Conservation (phyloP, 30 jellyfish, hydroid and myxozoan species). For the Aurelia sp. region DNA sequence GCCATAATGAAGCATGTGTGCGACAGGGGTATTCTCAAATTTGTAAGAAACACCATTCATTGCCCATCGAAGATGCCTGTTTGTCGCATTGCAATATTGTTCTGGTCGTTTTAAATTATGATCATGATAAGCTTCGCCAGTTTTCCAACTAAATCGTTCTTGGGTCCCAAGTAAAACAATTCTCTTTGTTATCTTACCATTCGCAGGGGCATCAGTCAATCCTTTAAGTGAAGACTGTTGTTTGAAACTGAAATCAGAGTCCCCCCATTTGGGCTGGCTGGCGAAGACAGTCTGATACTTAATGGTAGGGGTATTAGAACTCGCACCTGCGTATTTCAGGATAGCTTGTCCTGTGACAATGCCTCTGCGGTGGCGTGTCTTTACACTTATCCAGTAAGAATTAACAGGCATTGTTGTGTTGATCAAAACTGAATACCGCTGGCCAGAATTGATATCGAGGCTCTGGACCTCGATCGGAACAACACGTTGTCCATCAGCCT, state of each 20-base stretch:
- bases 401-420: conserved; percentile 31
- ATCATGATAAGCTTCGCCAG: conserved; percentile 29
- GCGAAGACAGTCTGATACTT: conserved; percentile 27
- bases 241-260: conserved; percentile 22
- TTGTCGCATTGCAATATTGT: conserved; percentile 43
- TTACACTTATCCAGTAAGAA: conserved; percentile 63
- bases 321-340: conserved; percentile 33
- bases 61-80: conserved; percentile 60
- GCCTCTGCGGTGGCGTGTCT: conserved; percentile 67
- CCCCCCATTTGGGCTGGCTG: conserved; percentile 68
- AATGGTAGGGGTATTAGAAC: neutral
- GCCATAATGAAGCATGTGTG: conserved; percentile 48
- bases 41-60: conserved; percentile 55
- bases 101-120: conserved; percentile 33
- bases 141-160: conserved; percentile 59
- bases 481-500: conserved; percentile 57
- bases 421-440: conserved; percentile 61
- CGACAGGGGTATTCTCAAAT: conserved; percentile 73
- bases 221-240: conserved; percentile 52
- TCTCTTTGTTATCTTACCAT: conserved; percentile 46
- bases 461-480: conserved; percentile 32
- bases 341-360: conserved; percentile 67
- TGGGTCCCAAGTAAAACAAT: conserved; percentile 59
- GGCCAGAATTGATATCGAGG: conserved; percentile 67
- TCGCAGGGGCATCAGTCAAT: conserved; percentile 40